Base-by-base conservation (phyloP, 2,888 invertebrate species). In the Eupithecia subumbrata region DNA sequence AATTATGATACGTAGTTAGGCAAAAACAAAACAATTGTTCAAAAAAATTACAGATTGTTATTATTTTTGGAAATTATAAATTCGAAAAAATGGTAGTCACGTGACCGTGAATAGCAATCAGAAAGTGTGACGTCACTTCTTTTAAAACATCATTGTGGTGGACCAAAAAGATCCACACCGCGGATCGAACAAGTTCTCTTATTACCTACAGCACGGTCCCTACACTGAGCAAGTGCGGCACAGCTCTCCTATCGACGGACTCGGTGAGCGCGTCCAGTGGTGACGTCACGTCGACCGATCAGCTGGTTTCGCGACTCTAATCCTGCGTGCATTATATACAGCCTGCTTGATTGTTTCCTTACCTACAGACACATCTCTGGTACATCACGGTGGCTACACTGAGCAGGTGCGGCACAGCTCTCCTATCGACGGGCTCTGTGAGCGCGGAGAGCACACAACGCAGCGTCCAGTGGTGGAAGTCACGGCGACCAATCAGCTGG, bases 401-500 rank as follows among this genome's bases (percentile, higher is more conserved):
- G 8, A 87, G 82, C 2, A 89, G 86, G 69, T 88, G 79, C 0
- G 76, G 30, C 14, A 89, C 83, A 1, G 60, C 68, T 2, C 80
- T 82, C 71, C 84, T 86, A 18, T 89, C 89, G 0, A 84, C 4
- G 5, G 78, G 72, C 11, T 87, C 88, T 0, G 82, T 91, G 0
- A 95, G 78, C 0, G 93, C 91, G 0, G 88, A 82, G 11, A 80
- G 85, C 4, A 89, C 84, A 70, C 86, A 79, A 74, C 95, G 91
- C 76, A 96, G 81, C n/a, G 94, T 90, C 87, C 96, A 96, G 37
- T 91, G 91, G 85, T 96, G 96, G 82, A 97, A 94, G 64, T 96
- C 96, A 0, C 91, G 88, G 0, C 95, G 94, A 0, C 91, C 89
- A 79, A 95, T 95, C 16, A 97, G 82, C 25, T 91, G 82, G 74